A percentile compares a stretch with the other conserved stretches of the same genome.
These are phyloP conservation scores for Ophiothrix spiculata DNA, from an alignment of 35 echinoderm and acorn worm genomes.

Conservation along the genomic window DNA sequence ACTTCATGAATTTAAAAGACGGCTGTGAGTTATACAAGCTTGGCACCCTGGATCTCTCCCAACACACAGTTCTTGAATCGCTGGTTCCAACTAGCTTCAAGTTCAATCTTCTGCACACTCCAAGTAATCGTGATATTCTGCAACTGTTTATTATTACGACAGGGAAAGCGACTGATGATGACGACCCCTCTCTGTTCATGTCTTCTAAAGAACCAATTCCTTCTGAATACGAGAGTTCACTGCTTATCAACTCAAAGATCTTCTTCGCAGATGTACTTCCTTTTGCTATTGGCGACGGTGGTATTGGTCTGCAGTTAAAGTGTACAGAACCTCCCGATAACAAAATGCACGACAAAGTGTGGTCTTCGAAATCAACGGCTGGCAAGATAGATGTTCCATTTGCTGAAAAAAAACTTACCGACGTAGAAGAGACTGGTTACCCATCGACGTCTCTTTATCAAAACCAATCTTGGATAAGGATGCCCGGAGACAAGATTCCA, in stretches of 20 bases:
- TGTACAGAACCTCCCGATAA: neutral
- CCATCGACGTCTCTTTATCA: neutral
- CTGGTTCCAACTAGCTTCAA: neutral
- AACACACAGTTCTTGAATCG: neutral
- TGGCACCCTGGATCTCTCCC: neutral
- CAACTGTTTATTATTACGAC: slow-evolving; percentile 22
- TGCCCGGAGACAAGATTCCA: neutral
- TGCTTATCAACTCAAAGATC: slow-evolving; percentile 26
- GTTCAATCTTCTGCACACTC: slow-evolving; percentile 12
- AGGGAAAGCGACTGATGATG: neutral
- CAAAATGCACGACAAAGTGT: neutral
- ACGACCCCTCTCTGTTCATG: neutral
- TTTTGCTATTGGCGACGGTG: slow-evolving; percentile 11
- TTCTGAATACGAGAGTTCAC: neutral
- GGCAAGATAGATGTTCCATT: neutral
- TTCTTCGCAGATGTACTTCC: slow-evolving; percentile 15
- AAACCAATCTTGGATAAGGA: neutral
- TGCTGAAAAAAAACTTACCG: neutral
- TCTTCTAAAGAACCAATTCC: neutral
- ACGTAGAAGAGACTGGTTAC: neutral
- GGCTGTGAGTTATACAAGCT: slow-evolving; percentile 21
- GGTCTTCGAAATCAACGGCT: neutral
- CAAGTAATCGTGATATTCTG: slow-evolving; percentile 19
- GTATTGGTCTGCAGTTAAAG: slow-evolving; percentile 10
- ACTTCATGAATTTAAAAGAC: slow-evolving; percentile 6